phyloP scores from a whole-genome alignment of 2,797 vertebrate species.

The Cynodonichthys magdalenae region DNA sequence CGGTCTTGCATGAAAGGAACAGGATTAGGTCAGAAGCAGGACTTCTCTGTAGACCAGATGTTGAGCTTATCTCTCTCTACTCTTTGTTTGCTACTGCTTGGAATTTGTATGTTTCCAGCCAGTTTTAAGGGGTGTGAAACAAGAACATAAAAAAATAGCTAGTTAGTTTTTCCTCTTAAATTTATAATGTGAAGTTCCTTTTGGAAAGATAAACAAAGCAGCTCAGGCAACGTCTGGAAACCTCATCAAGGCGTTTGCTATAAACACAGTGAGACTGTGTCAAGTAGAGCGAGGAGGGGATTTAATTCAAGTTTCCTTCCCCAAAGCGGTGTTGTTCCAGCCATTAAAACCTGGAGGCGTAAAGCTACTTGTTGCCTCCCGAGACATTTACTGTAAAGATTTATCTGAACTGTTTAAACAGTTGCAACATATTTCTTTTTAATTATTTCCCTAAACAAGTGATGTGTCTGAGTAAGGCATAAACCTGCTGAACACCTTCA shows the following conservation, averaged over 20 bases:
- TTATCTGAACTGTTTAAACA: background rate
- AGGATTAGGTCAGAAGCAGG: conserved; percentile 43
- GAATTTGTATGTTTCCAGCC: conserved; percentile 9
- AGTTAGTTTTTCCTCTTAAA: background rate
- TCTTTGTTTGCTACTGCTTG: conserved; percentile 8
- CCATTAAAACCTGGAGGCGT: conserved; percentile 1
- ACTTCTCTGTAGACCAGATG: conserved; percentile 58
- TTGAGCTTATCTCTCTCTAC: conserved; percentile 19
- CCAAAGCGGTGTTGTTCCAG: background rate
- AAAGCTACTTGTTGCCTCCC: conserved; percentile 8
- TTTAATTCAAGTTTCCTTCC: background rate
- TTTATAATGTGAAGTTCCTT: background rate
- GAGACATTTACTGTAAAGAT: conserved; percentile 9
- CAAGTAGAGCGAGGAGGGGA: background rate
- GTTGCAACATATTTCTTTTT: conserved; percentile 1
- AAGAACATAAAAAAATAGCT: background rate
- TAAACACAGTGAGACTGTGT: background rate
- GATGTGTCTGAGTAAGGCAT: background rate
- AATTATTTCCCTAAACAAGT: conserved; percentile 2
- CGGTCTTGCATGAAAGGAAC: conserved; percentile 30
- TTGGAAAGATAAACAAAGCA: conserved; percentile 8
- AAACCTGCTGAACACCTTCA: conserved; percentile 6
- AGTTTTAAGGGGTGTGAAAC: background rate
- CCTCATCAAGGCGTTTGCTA: background rate
- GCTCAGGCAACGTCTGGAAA: background rate